Evolutionary conservation across 2,113 vertebrate species (phyloP), one percentile per base, ranked within the genome.

Genomic region (Lepus europaeus): DNA sequence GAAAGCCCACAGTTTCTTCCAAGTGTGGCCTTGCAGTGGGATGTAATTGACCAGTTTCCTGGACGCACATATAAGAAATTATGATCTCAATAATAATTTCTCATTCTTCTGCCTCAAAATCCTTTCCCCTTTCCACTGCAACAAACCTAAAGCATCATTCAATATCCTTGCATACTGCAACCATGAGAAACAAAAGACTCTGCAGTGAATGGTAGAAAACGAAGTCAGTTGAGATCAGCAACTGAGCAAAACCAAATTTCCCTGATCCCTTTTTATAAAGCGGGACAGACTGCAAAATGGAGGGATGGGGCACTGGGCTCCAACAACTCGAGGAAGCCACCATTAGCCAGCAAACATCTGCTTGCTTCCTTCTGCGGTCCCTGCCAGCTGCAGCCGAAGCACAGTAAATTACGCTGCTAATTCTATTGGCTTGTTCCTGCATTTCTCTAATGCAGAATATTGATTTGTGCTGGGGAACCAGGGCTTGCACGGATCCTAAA

Each of bases 261-360:
- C 39, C 79, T 95, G 69, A 87, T 83, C 59, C 11, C 78, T 95
- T 96, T 94, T 90, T 49, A 80, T 82, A 80, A 79, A 90, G 80
- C 86, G 89, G 64, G 74, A 77, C 77, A 93, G 79, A 76, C 78
- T 81, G 70, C 63, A n/a, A 89, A 83, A 83, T 36, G 22, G 83
- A 97, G 33, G 51, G 73, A n/a, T 27, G 56, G 82, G 49, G 70
- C 12, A 0, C 12, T 77, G 64, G 70, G 85, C 88, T 93, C 92
- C 1, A 19, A 90, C 63, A 20, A 53, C 85, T 78, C 0, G 31
- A 92, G 94, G 94, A 98, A 98, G 95, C 51, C 96, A 88, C 88
- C 97, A 95, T 97, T 97, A 98, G 95, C 95, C 95, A 95, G 90
- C 97, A 97, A 97, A 92, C 97, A 97, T 97, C 98, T 98, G 98